Base-by-base conservation (phyloP, 2,113 vertebrate species). In the Oreochromis niloticus region DNA sequence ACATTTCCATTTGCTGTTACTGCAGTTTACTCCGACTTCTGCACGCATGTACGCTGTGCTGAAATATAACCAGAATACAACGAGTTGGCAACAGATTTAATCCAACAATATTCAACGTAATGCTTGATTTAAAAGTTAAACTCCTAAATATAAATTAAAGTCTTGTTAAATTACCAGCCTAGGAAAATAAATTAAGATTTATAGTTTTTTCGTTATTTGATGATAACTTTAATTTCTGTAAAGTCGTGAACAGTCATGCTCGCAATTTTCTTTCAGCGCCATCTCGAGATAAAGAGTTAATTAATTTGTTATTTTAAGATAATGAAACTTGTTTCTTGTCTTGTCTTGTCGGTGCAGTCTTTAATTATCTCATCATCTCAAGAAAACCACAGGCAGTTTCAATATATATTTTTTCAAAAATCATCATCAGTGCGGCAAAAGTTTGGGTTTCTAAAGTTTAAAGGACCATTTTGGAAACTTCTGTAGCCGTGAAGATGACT, bases 311-410 rank as follows among this genome's bases (percentile, higher is more conserved):
- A 73, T 73, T 73, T 46, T 43, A 3, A 73, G 66, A 27, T 46
- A 48, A 48, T 16, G 16, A 73, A 46, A 43, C 39, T 6, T 43
- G 34, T 68, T 30, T 32, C 30, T 61, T n/a, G n/a, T n/a, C n/a
- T n/a, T n/a, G n/a, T n/a, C n/a, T n/a, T n/a, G n/a, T n/a, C 3
- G 12, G 36, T 43, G n/a, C 36, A 0, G 36, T 14, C 5, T 73
- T 46, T 46, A 73, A 73, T 73, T 16, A 71, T 71, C 7, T 43
- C 39, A 71, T 43, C 36, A 46, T 27, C 36, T 43, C 66, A 71
- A 0, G 66, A 43, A 24, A 71, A 0, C 63, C 36, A 68, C 36
- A 41, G 19, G 0, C 11, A 43, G 36, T 24, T 43, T 73, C 39
- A 27, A 27, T 9, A 27, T 27, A 17, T 71, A 10, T 14, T 32